phyloP scores from a whole-genome alignment of 2,113 vertebrate genomes.

The Setophaga coronata region DNA sequence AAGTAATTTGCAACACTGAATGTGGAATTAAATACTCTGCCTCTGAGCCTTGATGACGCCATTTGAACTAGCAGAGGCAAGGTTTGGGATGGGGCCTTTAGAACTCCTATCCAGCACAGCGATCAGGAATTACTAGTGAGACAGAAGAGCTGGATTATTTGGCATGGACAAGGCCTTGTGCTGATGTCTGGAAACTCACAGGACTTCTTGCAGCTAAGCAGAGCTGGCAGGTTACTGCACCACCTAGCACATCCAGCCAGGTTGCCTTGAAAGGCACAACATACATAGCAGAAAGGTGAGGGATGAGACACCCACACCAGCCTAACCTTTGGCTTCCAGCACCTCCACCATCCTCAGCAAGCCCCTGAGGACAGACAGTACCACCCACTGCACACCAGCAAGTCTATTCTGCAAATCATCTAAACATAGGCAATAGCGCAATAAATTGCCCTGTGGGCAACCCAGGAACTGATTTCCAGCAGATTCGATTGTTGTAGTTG shows the following conservation, averaged over 20 bases:
- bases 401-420: neutral
- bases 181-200: neutral
- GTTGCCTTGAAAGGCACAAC: neutral
- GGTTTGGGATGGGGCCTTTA: neutral
- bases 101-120: rapidly evolving
- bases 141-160: neutral
- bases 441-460: neutral
- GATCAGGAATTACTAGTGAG: neutral
- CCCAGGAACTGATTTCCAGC: neutral
- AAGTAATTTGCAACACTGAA: neutral
- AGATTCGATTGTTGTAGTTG: neutral
- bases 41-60: neutral
- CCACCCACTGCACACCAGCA: rapidly evolving
- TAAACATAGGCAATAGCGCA: neutral
- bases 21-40: neutral
- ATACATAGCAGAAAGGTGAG: neutral
- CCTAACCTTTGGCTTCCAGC: neutral
- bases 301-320: neutral
- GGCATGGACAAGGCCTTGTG: neutral
- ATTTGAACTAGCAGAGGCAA: neutral
- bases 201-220: neutral
- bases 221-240: neutral
- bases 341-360: neutral
- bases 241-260: neutral
- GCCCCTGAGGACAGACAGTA: neutral